phyloP scores from a whole-genome alignment of 2,888 invertebrate species.

The Drosophila mettleri region DNA sequence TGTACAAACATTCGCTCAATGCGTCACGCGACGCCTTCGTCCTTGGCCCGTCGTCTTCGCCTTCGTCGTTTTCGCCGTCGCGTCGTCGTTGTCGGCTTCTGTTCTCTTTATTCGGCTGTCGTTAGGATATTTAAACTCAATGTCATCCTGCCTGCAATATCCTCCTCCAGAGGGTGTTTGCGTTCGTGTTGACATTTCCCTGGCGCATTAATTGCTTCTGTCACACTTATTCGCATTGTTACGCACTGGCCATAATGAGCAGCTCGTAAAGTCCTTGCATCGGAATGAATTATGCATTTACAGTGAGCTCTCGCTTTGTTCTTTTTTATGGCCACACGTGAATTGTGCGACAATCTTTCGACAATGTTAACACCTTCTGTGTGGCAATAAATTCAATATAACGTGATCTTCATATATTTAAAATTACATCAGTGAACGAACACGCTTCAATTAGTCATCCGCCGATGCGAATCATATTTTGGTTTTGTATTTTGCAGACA shows the following conservation, averaged over 20 bases:
- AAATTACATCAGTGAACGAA: background rate
- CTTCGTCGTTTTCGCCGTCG: slow-evolving; percentile 37
- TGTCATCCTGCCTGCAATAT: slow-evolving; percentile 59
- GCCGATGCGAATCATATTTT: background rate
- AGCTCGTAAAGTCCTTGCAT: slow-evolving; percentile 57
- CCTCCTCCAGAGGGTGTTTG: slow-evolving; percentile 31
- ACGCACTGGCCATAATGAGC: slow-evolving; percentile 60
- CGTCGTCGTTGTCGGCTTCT: slow-evolving; percentile 53
- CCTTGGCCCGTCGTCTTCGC: slow-evolving; percentile 58
- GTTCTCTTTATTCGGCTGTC: slow-evolving; percentile 60
- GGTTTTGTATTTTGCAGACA: background rate
- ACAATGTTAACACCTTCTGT: slow-evolving; percentile 62
- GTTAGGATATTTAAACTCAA: slow-evolving; percentile 59
- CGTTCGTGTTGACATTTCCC: slow-evolving; percentile 67
- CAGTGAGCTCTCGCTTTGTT: slow-evolving; percentile 26
- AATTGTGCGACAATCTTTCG: slow-evolving; percentile 26
- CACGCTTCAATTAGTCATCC: background rate
- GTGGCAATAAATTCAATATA: background rate
- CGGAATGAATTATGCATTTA: slow-evolving; percentile 45
- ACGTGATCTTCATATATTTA: background rate
- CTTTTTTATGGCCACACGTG: slow-evolving; percentile 43
- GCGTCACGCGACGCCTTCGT: slow-evolving; percentile 66
- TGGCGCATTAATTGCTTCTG: slow-evolving; percentile 71
- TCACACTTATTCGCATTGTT: slow-evolving; percentile 79
- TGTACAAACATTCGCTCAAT: slow-evolving; percentile 77